phyloP scores from a whole-genome alignment of 2,797 vertebrate species.

The Microctenopoma lineatum region DNA sequence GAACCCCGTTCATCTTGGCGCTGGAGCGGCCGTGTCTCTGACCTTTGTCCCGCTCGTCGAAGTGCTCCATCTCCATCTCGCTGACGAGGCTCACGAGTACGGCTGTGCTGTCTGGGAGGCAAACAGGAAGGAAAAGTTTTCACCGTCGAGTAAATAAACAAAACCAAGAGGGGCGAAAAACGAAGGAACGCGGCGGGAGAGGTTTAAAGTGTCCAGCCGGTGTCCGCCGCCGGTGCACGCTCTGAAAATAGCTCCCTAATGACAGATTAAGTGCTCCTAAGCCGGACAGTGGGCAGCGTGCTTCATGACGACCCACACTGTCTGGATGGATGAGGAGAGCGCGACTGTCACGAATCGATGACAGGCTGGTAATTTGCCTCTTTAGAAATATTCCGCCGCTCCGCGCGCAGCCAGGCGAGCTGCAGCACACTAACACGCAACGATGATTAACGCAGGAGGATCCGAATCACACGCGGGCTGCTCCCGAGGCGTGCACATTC shows the following conservation, averaged over 20 bases:
- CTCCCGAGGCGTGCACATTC: not conserved
- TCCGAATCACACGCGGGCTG: too few species aligned
- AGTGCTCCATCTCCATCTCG: constrained; percentile 95
- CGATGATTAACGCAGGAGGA: not conserved
- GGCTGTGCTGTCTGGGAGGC: constrained; percentile 68
- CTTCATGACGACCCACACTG: constrained; percentile 50
- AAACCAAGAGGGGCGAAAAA: constrained; percentile 6
- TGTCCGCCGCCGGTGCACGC: constrained; percentile 21
- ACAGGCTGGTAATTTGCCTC: constrained; percentile 9
- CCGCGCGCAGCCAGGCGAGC: not conserved
- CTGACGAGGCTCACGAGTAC: constrained; percentile 63
- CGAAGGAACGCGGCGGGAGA: not conserved
- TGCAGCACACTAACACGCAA: not conserved
- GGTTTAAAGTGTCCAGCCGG: constrained; percentile 32
- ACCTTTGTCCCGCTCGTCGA: constrained; percentile 92
- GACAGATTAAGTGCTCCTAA: constrained; percentile 81
- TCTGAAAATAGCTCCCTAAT: constrained; percentile 82
- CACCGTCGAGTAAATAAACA: constrained; percentile 19
- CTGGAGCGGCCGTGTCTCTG: constrained; percentile 84
- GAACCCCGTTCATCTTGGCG: constrained; percentile 90
- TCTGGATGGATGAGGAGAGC: constrained; percentile 33
- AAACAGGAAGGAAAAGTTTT: constrained; percentile 34
- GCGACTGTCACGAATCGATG: constrained; percentile 66
- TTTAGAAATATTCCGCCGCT: constrained; percentile 41
- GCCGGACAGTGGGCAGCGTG: constrained; percentile 57